A percentile compares a stretch with the other conserved stretches of the same genome.
Evolutionary conservation across 2,888 invertebrate species (phyloP).

Genomic region (Smittia aterrima): DNA sequence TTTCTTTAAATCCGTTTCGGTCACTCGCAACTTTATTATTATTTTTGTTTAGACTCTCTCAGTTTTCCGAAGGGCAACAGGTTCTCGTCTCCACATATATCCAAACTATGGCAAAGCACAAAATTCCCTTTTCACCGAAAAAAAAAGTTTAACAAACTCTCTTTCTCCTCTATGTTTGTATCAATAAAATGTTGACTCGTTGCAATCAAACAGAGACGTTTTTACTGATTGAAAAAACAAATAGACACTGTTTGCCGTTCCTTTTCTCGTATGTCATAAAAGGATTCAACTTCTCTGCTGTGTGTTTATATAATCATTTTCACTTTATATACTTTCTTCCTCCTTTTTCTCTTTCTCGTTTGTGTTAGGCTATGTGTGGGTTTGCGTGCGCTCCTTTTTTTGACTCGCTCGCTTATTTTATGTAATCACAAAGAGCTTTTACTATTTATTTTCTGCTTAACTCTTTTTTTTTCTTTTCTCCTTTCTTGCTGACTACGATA

Average conservation of each 20-base stretch:
- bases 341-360: not conserved
- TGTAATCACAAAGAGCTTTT: not conserved
- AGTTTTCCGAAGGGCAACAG: slow-evolving; percentile 53
- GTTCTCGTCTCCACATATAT: slow-evolving; percentile 59
- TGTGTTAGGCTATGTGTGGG: slow-evolving; percentile 8
- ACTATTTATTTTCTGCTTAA: not conserved
- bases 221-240: slow-evolving; percentile 60
- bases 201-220: slow-evolving; percentile 42
- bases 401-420: not conserved
- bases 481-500: not conserved
- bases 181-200: slow-evolving; percentile 42
- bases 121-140: slow-evolving; percentile 13
- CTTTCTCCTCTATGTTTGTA: slow-evolving; percentile 29
- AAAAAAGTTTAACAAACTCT: slow-evolving; percentile 54
- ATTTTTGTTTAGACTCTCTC: not conserved
- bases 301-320: slow-evolving; percentile 36
- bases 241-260: slow-evolving; percentile 47
- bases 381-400: slow-evolving; percentile 16
- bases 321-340: slow-evolving; percentile 24
- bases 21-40: slow-evolving; percentile 1
- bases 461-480: not conserved
- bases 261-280: slow-evolving; percentile 30
- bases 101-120: slow-evolving; percentile 43
- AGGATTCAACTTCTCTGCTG: slow-evolving; percentile 35
- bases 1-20: slow-evolving; percentile 40